Evolutionary conservation across 2,888 invertebrate species (phyloP).

Genomic region (Zele albiditarsus): DNA sequence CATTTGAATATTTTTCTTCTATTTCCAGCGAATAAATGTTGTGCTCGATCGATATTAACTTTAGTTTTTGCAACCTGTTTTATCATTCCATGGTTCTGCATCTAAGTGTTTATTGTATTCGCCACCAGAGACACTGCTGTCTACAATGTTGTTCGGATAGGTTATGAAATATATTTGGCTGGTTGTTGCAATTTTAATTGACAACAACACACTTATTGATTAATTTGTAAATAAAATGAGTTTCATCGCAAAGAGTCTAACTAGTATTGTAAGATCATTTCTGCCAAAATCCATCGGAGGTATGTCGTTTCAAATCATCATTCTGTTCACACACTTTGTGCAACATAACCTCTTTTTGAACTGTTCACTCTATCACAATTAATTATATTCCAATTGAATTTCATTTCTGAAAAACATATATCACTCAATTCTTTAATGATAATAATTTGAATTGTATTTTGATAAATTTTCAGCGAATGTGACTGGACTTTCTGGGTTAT

Average conservation of each 20-base stretch:
- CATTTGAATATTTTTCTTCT: conserved; percentile 20
- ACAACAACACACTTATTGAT: conserved; percentile 22
- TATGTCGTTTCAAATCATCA: conserved; percentile 43
- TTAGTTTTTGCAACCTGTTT: not conserved
- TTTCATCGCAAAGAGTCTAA: conserved; percentile 54
- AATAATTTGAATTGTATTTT: conserved; percentile 11
- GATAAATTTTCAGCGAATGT: conserved; percentile 49
- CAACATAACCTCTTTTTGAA: conserved; percentile 46
- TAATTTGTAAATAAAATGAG: conserved; percentile 56
- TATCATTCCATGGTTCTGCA: not conserved
- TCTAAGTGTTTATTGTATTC: too few species aligned
- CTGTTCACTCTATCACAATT: not conserved
- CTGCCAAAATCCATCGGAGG: conserved; percentile 56
- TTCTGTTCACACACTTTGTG: not conserved
- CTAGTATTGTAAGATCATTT: conserved; percentile 52
- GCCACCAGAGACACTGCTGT: not conserved
- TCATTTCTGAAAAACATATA: conserved; percentile 9
- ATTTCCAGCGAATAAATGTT: not conserved
- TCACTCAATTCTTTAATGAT: conserved; percentile 9
- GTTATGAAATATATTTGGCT: not conserved
- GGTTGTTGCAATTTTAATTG: not conserved
- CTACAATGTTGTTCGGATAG: not conserved
- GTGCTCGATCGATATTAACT: not conserved
- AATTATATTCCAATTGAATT: not conserved
- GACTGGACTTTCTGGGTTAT: conserved; percentile 48